phyloP scores from a whole-genome alignment of 2,113 vertebrate species.

The Neodon shergylaensis region DNA sequence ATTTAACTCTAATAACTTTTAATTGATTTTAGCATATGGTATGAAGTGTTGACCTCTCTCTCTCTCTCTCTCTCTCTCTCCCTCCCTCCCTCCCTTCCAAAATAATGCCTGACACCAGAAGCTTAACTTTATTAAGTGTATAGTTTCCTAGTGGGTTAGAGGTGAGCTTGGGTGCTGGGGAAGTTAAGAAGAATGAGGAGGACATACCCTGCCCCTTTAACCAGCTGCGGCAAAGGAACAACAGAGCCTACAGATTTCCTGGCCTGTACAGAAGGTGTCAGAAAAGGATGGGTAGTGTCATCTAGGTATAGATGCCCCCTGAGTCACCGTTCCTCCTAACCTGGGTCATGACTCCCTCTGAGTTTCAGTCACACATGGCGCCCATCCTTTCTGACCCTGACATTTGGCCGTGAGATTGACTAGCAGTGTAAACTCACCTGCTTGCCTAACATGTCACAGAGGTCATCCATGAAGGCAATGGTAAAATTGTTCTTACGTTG shows the following conservation, averaged over 20 bases:
- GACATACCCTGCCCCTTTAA: not conserved
- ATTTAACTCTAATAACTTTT: constrained; percentile 6
- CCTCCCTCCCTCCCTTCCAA: not conserved
- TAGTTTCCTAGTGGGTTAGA: not conserved
- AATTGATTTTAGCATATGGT: not conserved
- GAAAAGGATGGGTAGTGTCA: not conserved
- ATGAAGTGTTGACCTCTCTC: not conserved
- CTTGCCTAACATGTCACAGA: not conserved
- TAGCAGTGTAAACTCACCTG: not conserved
- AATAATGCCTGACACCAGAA: not conserved
- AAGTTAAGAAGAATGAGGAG: not conserved
- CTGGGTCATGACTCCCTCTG: not conserved
- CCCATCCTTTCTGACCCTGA: not conserved
- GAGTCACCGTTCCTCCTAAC: not conserved
- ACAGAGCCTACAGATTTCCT: not conserved
- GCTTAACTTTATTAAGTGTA: not conserved
- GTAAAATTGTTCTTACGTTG: not conserved
- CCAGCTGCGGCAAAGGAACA: not conserved
- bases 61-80: no score
- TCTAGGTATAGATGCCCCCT: not conserved
- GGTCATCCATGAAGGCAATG: not conserved
- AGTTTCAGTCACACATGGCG: not conserved
- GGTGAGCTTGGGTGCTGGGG: not conserved
- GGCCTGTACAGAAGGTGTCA: not conserved
- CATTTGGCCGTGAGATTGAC: not conserved